Evolutionary conservation across 2,888 invertebrate species (phyloP).

Genomic region (Cyclophora albipunctata): DNA sequence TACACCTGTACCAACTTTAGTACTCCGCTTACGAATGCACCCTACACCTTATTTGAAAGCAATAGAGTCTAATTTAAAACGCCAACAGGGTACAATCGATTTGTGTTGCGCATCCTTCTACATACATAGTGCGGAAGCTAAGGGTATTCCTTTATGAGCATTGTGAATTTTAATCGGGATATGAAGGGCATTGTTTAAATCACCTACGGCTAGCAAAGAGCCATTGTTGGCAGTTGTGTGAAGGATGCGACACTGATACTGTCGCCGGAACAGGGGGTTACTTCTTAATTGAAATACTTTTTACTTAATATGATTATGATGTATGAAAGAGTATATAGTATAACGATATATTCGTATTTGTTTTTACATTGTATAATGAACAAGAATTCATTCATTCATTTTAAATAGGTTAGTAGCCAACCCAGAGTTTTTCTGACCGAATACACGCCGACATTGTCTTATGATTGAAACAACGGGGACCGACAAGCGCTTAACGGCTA

Average conservation of each 20-base stretch:
- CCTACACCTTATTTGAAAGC: conserved; percentile 18
- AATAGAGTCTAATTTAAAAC: conserved; percentile 26
- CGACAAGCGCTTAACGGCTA: too few species aligned
- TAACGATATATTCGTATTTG: too few species aligned
- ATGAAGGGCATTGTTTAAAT: conserved; percentile 64
- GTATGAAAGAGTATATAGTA: too few species aligned
- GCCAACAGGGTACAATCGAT: conserved; percentile 11
- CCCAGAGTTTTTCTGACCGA: too few species aligned
- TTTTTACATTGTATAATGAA: too few species aligned
- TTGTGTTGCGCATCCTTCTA: conserved; percentile 36
- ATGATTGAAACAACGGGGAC: too few species aligned
- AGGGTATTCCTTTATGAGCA: conserved; percentile 65
- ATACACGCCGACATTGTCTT: too few species aligned
- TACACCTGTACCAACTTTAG: conserved; percentile 37
- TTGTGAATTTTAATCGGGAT: conserved; percentile 62
- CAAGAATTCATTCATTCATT: too few species aligned
- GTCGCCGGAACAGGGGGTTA: too few species aligned
- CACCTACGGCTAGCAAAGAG: conserved; percentile 38
- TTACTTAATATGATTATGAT: too few species aligned
- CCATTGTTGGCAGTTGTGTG: conserved; percentile 31
- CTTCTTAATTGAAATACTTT: too few species aligned
- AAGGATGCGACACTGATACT: conserved; percentile 20
- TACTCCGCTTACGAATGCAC: conserved; percentile 9
- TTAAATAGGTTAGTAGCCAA: too few species aligned
- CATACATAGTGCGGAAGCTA: conserved; percentile 49